A percentile compares a stretch with the other conserved stretches of the same genome.
Evolutionary conservation across 2,113 vertebrate species (phyloP).

Genomic region (Malurus cyaneus): DNA sequence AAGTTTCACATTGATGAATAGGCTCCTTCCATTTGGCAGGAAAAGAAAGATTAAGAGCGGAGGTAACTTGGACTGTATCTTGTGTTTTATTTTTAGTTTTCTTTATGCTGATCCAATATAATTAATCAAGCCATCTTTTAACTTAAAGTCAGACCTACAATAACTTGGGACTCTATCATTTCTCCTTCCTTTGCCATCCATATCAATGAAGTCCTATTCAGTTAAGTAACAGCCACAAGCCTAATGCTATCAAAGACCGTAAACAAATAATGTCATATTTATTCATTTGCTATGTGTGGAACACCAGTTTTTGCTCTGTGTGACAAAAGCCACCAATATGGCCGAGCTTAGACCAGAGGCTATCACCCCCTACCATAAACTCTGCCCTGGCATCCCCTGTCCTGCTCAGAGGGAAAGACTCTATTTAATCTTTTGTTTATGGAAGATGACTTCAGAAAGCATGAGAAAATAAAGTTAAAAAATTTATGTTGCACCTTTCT

Average conservation of each 20-base stretch:
- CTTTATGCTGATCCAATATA: background rate
- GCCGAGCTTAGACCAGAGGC: background rate
- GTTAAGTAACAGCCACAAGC: background rate
- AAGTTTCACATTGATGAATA: slow-evolving; percentile 27
- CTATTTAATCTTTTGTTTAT: background rate
- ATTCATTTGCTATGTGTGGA: background rate
- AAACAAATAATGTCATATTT: background rate
- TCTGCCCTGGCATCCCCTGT: too few relatives aligned
- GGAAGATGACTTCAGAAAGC: background rate
- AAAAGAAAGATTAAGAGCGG: background rate
- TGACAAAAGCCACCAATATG: background rate
- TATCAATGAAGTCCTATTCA: background rate
- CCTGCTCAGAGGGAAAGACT: background rate
- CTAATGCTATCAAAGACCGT: background rate
- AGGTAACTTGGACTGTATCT: background rate
- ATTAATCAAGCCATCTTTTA: background rate
- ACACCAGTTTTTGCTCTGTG: background rate
- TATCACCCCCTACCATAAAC: background rate
- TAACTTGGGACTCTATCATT: background rate
- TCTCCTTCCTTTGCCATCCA: background rate
- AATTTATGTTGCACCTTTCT: background rate
- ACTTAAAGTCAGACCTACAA: background rate
- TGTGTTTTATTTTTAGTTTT: background rate
- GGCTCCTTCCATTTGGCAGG: background rate
- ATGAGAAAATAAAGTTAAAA: background rate